Evolutionary conservation across 2,797 vertebrate genomes (phyloP).

Genomic region (Gallinago stenura): DNA sequence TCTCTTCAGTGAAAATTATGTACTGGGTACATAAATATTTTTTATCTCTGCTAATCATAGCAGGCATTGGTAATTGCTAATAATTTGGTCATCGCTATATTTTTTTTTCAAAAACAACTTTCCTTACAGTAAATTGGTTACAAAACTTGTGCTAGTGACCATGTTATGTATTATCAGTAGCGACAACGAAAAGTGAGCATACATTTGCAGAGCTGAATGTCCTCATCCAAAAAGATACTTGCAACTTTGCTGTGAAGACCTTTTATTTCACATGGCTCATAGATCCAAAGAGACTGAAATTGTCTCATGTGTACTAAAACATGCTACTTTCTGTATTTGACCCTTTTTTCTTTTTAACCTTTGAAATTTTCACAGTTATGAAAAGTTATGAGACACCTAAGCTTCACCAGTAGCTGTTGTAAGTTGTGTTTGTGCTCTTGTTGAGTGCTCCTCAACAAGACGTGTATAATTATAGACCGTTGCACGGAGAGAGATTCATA

Average conservation of each 20-base stretch:
- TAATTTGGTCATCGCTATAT: background rate
- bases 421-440: background rate
- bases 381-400: background rate
- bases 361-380: background rate
- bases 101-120: background rate
- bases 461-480: background rate
- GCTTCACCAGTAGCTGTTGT: background rate
- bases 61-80: background rate
- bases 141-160: background rate
- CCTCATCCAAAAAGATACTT: background rate
- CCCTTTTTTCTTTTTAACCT: background rate
- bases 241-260: background rate
- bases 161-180: background rate
- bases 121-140: background rate
- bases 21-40: background rate
- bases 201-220: background rate
- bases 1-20: background rate
- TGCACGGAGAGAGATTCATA: background rate
- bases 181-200: background rate
- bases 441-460: background rate
- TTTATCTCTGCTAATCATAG: background rate
- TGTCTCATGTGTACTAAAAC: background rate
- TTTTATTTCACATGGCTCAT: background rate
- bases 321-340: background rate
- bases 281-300: background rate